Evolutionary conservation across 1,140 invertebrate species (phyloP).

Genomic region (Musca vetustissima): DNA sequence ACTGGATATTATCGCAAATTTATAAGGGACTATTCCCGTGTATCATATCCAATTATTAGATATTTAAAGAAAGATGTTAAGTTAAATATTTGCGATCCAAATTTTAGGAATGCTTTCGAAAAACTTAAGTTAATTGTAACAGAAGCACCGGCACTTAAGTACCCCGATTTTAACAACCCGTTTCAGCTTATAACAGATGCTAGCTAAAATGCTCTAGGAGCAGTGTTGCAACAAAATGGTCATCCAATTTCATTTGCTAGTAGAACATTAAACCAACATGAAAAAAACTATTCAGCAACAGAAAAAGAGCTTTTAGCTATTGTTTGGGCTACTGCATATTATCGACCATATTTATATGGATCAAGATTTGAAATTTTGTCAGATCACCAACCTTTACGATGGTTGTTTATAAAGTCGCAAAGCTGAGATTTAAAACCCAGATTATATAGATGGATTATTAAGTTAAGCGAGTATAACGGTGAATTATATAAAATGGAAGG

Average conservation of each 20-base stretch:
- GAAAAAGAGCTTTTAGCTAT: too few species aligned
- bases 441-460: too few species aligned
- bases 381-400: background rate
- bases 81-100: too few species aligned
- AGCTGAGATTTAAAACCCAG: background rate
- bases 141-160: background rate
- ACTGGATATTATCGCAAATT: too few species aligned
- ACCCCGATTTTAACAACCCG: too few species aligned
- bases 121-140: background rate
- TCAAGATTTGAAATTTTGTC: background rate
- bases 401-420: background rate
- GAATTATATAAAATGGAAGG: background rate
- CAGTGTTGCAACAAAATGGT: background rate
- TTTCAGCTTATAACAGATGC: conserved; percentile 1
- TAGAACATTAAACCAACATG: background rate
- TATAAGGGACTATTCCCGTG: too few species aligned
- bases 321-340: too few species aligned
- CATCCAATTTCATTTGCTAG: background rate
- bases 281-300: too few species aligned
- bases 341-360: too few species aligned
- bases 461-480: conserved; percentile 1
- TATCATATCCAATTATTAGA: background rate
- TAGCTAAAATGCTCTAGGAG: background rate
- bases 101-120: background rate
- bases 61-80: background rate